Evolutionary conservation across 2,113 vertebrate genomes (phyloP), one percentile per base, ranked within the genome.

Genomic region (Daboia siamensis): DNA sequence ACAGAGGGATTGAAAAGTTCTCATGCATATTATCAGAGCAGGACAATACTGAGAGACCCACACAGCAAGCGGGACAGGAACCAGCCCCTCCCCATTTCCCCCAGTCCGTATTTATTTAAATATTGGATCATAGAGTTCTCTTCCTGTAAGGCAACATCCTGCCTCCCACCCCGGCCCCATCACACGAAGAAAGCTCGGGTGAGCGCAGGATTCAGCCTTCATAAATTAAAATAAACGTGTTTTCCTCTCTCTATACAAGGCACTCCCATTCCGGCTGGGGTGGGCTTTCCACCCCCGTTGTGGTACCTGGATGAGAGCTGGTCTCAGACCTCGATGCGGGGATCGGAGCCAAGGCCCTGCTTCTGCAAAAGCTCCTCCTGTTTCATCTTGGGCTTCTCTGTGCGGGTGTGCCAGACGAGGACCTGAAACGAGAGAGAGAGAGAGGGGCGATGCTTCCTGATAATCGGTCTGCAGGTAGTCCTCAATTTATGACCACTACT

Each of bases 311-410:
- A 44, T 0, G 1, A 12, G 3, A 10, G 56, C 20, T 2, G 51
- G 1, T 1, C 0, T 92, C 96, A 99, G 96, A 99, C 98, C 96
- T 99, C 98, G 86, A 99, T 95, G 33, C 95, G 96, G 1, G 97
- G 98, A 94, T 99, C 98, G 15, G 99, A 99, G n/a, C 98, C 98
- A 88, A 97, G 96, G 56, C 99, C 98, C 95, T 98, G 98, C 90
- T 98, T 97, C 95, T 98, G 98, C 84, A 99, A 96, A 64, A 98
- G 97, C 9, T 99, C 98, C 94, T 99, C 98, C 64, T 98, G 97
- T 95, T 99, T 99, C 98, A 99, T 98, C 97, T 99, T 99, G 57
- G 98, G 99, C 90, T 99, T 99, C 97, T 99, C 99, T 0, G 98
- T 98, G 33, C 99, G 97, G 0, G 99, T 99, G 90, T 99, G 99